Evolutionary conservation across 2,888 invertebrate genomes (phyloP).

Genomic region (Pristionchus exspectatus): DNA sequence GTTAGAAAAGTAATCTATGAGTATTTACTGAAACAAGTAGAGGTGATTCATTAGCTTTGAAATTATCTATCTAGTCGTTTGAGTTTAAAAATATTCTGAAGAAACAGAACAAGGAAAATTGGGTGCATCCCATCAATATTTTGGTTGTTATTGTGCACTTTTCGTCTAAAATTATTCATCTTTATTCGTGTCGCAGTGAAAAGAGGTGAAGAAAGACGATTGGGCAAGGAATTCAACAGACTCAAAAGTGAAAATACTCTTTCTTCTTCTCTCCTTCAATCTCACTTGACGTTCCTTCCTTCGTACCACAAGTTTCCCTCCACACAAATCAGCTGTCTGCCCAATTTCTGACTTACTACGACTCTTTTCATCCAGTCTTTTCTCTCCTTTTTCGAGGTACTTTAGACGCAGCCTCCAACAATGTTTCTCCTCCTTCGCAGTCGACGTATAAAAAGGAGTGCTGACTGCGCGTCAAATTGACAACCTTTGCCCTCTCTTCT

Average conservation of each 20-base stretch:
- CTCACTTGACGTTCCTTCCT: background rate
- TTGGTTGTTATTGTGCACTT: background rate
- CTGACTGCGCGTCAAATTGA: background rate
- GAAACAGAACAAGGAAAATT: background rate
- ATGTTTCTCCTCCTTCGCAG: slow-evolving; percentile 6
- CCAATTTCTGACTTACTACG: background rate
- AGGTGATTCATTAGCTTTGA: too few relatives aligned
- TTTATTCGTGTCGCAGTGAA: background rate
- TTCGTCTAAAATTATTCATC: background rate
- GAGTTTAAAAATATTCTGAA: background rate
- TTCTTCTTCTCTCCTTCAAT: background rate
- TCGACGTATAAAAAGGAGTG: slow-evolving; percentile 13
- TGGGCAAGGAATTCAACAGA: background rate
- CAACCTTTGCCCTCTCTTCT: slow-evolving; percentile 27
- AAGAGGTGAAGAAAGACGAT: slow-evolving; percentile 17
- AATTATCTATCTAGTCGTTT: too few relatives aligned
- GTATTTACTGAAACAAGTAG: too few relatives aligned
- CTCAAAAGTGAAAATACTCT: slow-evolving; percentile 10
- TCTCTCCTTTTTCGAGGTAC: background rate
- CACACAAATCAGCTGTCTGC: slow-evolving; percentile 41
- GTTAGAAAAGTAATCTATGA: background rate
- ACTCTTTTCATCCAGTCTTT: slow-evolving; percentile 2
- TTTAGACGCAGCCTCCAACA: background rate
- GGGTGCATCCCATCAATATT: background rate
- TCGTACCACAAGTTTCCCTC: background rate